Base-by-base conservation (phyloP, 2,113 vertebrate species). In the Pitta sordida region DNA sequence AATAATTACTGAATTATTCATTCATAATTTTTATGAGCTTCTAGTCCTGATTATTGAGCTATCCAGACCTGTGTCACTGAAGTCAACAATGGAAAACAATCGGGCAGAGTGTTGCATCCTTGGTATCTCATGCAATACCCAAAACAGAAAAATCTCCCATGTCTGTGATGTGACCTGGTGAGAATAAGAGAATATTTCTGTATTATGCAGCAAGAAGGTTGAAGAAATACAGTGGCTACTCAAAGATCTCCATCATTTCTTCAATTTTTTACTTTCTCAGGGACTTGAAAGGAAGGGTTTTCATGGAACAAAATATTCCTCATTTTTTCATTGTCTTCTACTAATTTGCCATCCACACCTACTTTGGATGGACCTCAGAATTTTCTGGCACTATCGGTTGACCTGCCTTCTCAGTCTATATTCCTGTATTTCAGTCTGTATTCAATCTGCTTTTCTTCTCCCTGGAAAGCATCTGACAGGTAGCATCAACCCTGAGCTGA, bases 1-100 rank as follows among this genome's bases (percentile, higher is more conserved):
- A 34, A 60, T 75, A 68, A 82, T 82, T 82, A 46, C 20, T 75
- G 86, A 53, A 67, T 79, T 76, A 73, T 63, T 93, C 43, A 74
- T 77, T 92, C 67, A 58, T 49, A 55, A 15, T 24, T 91, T 76
- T 80, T 1, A 65, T 46, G 7, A 67, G 32, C 32, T 80, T 53
- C 32, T 63, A 36, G 6, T 49, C 34, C 14, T 1, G 0, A 29
- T 32, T 74, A 16, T 63, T 70, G 86, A 74, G 26, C 17, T 49
- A 5, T 30, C 6, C 32, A 85, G 41, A 51, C 36, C 18, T 51
- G 3, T 21, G 23, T 11, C 8, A 32, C 69, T 34, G 12, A 60
- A 53, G 9, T 26, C 37, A 62, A 29, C 9, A 39, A 7, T 20
- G 44, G 44, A 18, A 46, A 46, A 46, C 19, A 7, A 10, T 20